Conservation (phyloP, 2,113 vertebrate species). For the Tachycineta bicolor region DNA sequence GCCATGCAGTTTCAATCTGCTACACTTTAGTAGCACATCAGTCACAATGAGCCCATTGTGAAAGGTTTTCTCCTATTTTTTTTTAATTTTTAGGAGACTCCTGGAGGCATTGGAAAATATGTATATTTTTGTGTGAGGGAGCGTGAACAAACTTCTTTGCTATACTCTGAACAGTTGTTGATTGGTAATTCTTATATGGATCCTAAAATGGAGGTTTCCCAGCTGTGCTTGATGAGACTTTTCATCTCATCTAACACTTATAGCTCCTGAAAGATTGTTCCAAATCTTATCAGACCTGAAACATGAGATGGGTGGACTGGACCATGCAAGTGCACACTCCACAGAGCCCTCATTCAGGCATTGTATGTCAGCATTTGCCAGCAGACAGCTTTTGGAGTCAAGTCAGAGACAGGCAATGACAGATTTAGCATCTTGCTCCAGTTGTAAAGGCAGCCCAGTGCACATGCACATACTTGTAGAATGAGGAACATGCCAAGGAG, state of each 20-base stretch:
- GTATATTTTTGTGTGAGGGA: constrained; percentile 6
- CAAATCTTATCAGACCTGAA: constrained; percentile 57
- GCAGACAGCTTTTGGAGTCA: constrained; percentile 60
- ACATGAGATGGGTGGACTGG: constrained; percentile 64
- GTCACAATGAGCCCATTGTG: constrained; percentile 39
- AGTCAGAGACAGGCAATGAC: constrained; percentile 68
- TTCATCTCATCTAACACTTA: constrained; percentile 19
- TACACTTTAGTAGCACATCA: constrained; percentile 19
- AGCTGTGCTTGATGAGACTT: constrained; percentile 48
- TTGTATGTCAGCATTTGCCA: constrained; percentile 72
- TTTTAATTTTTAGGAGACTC: not conserved
- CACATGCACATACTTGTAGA: constrained; percentile 44
- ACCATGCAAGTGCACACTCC: constrained; percentile 37
- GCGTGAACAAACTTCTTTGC: not conserved
- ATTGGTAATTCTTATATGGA: constrained; percentile 29
- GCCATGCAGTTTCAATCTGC: constrained; percentile 48
- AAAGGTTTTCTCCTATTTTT: constrained; percentile 9
- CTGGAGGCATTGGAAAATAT: not conserved
- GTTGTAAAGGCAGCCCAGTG: constrained; percentile 42
- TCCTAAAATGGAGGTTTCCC: constrained; percentile 33
- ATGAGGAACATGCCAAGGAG: constrained; percentile 25
- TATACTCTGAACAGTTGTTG: constrained; percentile 36
- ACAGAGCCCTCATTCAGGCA: constrained; percentile 73
- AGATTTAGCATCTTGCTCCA: constrained; percentile 70
- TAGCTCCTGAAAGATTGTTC: not conserved